phyloP scores from a whole-genome alignment of 2,888 invertebrate genomes.

The Drosophila mayaguana region DNA sequence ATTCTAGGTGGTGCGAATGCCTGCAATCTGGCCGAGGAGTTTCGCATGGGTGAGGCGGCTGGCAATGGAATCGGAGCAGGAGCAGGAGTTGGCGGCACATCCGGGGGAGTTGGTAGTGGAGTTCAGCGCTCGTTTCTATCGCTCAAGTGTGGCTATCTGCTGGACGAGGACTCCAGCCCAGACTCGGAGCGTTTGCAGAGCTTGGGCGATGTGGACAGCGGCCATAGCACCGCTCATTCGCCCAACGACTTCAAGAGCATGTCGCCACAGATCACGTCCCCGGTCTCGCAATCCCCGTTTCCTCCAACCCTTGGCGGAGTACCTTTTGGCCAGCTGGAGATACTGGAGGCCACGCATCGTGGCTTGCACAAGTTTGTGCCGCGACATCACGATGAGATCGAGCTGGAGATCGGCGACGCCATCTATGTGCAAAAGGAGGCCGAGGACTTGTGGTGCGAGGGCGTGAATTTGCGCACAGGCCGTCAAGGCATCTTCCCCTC shows the following conservation, averaged over 20 bases:
- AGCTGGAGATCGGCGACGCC: conserved; percentile 98
- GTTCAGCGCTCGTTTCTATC: conserved; percentile 87
- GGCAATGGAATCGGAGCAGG: conserved; percentile 36
- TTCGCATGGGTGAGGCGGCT: conserved; percentile 85
- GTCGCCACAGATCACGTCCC: conserved; percentile 89
- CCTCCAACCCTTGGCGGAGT: conserved; percentile 90
- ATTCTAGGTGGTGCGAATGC: conserved; percentile 80
- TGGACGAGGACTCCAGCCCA: conserved; percentile 93
- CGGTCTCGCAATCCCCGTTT: conserved; percentile 88
- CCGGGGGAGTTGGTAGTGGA: conserved; percentile 11
- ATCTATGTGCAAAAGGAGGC: conserved; percentile 98
- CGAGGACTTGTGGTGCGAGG: conserved; percentile 99
- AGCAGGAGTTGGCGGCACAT: too few species aligned
- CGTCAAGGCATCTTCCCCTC: conserved; percentile 98
- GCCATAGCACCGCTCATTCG: conserved; percentile 96
- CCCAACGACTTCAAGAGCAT: conserved; percentile 95
- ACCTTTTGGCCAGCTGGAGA: conserved; percentile 92
- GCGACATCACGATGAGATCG: conserved; percentile 97
- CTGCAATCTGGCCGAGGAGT: conserved; percentile 85
- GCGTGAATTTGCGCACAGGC: conserved; percentile 97
- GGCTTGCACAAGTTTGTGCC: conserved; percentile 98
- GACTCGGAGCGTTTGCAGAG: conserved; percentile 93
- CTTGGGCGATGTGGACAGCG: conserved; percentile 92
- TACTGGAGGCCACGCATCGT: conserved; percentile 97
- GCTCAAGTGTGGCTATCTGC: conserved; percentile 90